These are phyloP conservation scores for Scaptomyza caliginosa DNA, from an alignment of 2,888 invertebrate species.

Conservation along the genomic window DNA sequence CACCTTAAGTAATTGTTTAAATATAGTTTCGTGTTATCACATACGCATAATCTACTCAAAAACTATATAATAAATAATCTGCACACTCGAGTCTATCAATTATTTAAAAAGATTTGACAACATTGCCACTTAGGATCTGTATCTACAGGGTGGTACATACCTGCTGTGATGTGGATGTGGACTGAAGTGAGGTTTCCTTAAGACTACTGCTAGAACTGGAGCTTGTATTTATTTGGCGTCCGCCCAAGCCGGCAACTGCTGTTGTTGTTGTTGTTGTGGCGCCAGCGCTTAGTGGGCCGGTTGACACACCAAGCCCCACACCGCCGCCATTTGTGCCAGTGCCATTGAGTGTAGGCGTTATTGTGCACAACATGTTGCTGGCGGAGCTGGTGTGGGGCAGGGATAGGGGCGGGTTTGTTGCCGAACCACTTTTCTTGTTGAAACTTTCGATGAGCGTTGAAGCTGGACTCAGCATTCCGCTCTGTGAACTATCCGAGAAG, in stretches of 20 bases:
- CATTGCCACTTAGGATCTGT: slow-evolving; percentile 3
- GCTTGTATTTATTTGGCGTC: slow-evolving; percentile 81
- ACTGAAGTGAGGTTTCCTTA: slow-evolving; percentile 84
- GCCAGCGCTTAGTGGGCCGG: slow-evolving; percentile 36
- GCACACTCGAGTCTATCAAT: slow-evolving; percentile 6
- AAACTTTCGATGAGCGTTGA: slow-evolving; percentile 90
- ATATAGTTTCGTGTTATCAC: slow-evolving; percentile 35
- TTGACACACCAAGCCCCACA: slow-evolving; percentile 2
- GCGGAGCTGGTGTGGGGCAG: slow-evolving; percentile 68
- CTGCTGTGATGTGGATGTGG: slow-evolving; percentile 83
- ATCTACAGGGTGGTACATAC: slow-evolving; percentile 58
- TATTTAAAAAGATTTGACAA: slow-evolving; percentile 19
- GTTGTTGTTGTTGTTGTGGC: slow-evolving; percentile 25
- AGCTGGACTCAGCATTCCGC: slow-evolving; percentile 84
- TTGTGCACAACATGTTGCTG: slow-evolving; percentile 27
- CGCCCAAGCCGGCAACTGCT: slow-evolving; percentile 45
- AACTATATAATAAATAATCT: slow-evolving; percentile 26
- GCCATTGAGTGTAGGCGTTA: slow-evolving; percentile 41
- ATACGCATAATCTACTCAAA: neutral
- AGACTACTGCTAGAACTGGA: slow-evolving; percentile 83
- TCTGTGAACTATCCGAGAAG: slow-evolving; percentile 84
- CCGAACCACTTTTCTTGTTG: slow-evolving; percentile 86
- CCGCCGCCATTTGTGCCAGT: slow-evolving; percentile 34
- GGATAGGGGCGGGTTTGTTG: slow-evolving; percentile 37
- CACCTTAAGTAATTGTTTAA: slow-evolving; percentile 46